Conservation (phyloP, 1,140 invertebrate species). For the Dolichoris vasculosae region DNA sequence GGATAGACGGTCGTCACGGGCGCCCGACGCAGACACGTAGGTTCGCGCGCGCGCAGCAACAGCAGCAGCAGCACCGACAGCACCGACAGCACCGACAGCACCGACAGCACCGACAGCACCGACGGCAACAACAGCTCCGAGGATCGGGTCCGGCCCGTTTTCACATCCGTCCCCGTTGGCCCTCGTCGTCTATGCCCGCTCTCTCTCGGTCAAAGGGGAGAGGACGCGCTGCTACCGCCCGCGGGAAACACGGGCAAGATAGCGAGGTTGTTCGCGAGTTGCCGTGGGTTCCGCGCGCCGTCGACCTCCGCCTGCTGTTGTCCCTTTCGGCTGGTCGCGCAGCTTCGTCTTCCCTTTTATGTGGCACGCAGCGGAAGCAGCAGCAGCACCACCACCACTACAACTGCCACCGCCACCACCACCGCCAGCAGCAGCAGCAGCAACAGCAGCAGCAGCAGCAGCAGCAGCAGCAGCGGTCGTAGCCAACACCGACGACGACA, state of each 20-base stretch:
- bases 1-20: conserved; percentile 1
- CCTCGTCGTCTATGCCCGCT: background rate
- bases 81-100: no score
- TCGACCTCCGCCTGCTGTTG: conserved; percentile 13
- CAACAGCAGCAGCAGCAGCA: conserved; percentile 2
- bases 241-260: background rate
- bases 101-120: no score
- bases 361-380: conserved; percentile 24
- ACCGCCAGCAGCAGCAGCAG: conserved; percentile 2
- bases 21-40: background rate
- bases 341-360: conserved; percentile 45
- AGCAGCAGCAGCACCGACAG: background rate
- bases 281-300: background rate
- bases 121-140: background rate
- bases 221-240: background rate
- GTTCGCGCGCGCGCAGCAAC: no score
- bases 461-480: background rate
- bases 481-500: conserved; percentile 8
- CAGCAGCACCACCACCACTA: background rate
- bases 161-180: background rate
- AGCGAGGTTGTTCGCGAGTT: conserved; percentile 8
- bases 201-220: background rate
- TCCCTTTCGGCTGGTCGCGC: conserved; percentile 24
- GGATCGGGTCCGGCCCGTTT: no score
- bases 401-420: background rate